These are phyloP conservation scores for Atta cephalotes DNA, from an alignment of 1,140 invertebrate genomes.

Conservation along the genomic window DNA sequence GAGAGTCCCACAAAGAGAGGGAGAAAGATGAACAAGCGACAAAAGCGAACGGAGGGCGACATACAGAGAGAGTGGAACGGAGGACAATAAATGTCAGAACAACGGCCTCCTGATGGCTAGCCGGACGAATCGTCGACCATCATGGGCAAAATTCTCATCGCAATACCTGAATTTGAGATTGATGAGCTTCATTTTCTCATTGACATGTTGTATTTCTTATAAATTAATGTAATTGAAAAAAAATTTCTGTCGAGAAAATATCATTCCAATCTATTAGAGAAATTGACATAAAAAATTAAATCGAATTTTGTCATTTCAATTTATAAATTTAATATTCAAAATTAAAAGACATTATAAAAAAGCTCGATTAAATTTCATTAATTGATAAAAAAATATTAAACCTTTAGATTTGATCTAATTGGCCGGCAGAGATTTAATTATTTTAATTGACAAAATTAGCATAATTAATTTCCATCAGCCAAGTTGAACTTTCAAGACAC, in stretches of 20 bases:
- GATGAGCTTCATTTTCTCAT: background rate
- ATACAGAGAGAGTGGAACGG: conserved; percentile 31
- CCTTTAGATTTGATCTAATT: background rate
- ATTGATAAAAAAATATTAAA: too few species aligned
- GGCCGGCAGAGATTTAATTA: too few species aligned
- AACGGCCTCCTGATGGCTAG: conserved; percentile 66
- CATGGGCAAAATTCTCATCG: conserved; percentile 42
- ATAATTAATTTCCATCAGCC: too few species aligned
- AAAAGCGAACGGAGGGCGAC: conserved; percentile 37
- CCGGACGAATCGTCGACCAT: conserved; percentile 54
- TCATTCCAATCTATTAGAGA: background rate
- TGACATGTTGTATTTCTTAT: background rate
- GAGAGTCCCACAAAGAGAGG: conserved; percentile 42
- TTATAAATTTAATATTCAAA: background rate
- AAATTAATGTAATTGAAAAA: background rate
- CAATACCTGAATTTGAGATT: background rate
- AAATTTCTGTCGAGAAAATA: background rate
- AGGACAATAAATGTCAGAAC: conserved; percentile 74
- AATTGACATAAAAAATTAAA: background rate
- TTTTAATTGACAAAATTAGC: too few species aligned
- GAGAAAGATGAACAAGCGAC: conserved; percentile 48
- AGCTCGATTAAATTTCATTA: background rate
- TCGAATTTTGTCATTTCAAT: background rate
- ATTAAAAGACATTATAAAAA: background rate
- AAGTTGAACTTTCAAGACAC: too few species aligned